phyloP scores from a whole-genome alignment of 2,888 invertebrate genomes.

The Bedellia somnulentella region DNA sequence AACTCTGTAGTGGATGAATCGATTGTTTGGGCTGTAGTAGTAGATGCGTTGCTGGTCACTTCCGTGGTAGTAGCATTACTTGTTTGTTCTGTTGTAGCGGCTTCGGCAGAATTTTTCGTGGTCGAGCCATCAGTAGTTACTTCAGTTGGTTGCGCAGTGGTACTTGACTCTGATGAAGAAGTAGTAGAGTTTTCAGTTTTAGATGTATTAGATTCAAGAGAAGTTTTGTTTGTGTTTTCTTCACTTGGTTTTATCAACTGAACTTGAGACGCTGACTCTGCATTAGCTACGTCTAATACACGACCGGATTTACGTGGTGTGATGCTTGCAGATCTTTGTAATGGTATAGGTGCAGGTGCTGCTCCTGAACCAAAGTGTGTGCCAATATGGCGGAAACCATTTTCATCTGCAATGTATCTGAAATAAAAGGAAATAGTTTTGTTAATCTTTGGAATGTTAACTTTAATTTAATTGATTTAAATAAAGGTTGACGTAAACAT shows the following conservation, averaged over 20 bases:
- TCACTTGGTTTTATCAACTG: slow-evolving; percentile 11
- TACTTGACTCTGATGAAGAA: no score
- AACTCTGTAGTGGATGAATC: neutral
- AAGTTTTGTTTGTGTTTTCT: slow-evolving; percentile 7
- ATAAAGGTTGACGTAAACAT: no score
- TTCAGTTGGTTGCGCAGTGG: slow-evolving; percentile 4
- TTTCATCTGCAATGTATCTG: slow-evolving; percentile 72
- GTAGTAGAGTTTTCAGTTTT: slow-evolving; percentile 1
- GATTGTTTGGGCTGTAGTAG: no score
- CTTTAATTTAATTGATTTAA: no score
- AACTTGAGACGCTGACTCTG: slow-evolving; percentile 16
- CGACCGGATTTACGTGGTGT: slow-evolving; percentile 22
- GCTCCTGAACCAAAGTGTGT: slow-evolving; percentile 68
- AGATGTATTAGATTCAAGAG: slow-evolving; percentile 3
- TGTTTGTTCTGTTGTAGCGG: no score
- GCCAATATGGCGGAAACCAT: slow-evolving; percentile 69
- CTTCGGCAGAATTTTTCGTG: neutral
- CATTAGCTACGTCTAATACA: slow-evolving; percentile 18
- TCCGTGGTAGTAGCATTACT: no score
- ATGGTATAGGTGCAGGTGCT: no score
- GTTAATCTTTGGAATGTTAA: no score
- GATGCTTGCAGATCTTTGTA: slow-evolving; percentile 10
- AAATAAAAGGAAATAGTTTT: neutral
- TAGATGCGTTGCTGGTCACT: neutral
- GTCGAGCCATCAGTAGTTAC: no score